These are phyloP conservation scores for Pseudopleuronectes americanus DNA, from an alignment of 2,797 vertebrate species.

Conservation along the genomic window DNA sequence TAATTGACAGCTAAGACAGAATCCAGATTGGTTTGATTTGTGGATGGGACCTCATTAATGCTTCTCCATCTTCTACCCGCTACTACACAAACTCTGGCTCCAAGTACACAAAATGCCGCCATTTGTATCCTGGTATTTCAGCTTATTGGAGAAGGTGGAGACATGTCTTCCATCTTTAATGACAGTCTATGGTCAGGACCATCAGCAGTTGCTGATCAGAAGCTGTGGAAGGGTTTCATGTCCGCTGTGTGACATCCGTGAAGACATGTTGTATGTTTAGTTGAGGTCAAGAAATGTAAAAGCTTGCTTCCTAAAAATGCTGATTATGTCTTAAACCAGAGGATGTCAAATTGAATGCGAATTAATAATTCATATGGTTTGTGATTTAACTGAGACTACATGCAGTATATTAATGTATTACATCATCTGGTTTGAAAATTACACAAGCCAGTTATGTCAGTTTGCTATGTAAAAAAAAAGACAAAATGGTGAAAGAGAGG, in stretches of 20 bases:
- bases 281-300: slow-evolving; percentile 1
- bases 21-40: too few relatives aligned
- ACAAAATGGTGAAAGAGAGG: neutral
- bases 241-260: slow-evolving; percentile 12
- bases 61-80: too few relatives aligned
- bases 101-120: too few relatives aligned
- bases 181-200: neutral
- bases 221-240: slow-evolving; percentile 3
- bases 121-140: too few relatives aligned
- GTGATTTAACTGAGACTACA: slow-evolving; percentile 3
- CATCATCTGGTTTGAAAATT: neutral
- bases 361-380: slow-evolving; percentile 33
- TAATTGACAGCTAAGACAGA: too few relatives aligned
- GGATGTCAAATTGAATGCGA: slow-evolving; percentile 12
- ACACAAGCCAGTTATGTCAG: slow-evolving; percentile 1
- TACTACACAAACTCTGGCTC: too few relatives aligned
- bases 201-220: slow-evolving; percentile 22
- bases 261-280: slow-evolving; percentile 9
- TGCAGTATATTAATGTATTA: neutral
- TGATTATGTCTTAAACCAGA: slow-evolving; percentile 13
- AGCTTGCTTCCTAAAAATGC: neutral
- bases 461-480: slow-evolving; percentile 15
- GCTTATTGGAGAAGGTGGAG: too few relatives aligned
- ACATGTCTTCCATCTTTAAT: too few relatives aligned
- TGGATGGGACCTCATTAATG: too few relatives aligned